phyloP scores from a whole-genome alignment of 2,797 vertebrate genomes.

The Gila robusta region DNA sequence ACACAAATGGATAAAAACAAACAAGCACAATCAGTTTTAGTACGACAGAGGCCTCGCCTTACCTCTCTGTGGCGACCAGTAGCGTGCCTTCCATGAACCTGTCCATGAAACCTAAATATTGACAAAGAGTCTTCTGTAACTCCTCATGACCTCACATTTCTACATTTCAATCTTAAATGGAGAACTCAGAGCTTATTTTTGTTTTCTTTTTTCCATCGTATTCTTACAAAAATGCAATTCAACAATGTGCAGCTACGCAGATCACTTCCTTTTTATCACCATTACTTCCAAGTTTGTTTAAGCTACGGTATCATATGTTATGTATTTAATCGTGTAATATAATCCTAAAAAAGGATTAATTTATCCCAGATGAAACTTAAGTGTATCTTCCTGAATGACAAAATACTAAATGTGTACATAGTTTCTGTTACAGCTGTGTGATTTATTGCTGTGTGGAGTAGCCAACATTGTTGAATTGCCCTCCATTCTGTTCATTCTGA shows the following conservation, averaged over 20 bases:
- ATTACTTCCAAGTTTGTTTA: conserved; percentile 19
- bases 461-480: conserved; percentile 70
- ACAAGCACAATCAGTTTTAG: conserved; percentile 38
- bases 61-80: conserved; percentile 43
- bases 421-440: conserved; percentile 45
- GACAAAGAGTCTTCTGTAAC: conserved; percentile 38
- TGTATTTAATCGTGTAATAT: conserved; percentile 69
- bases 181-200: conserved; percentile 31
- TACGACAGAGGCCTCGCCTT: conserved; percentile 10
- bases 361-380: conserved; percentile 68
- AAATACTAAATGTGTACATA: conserved; percentile 77
- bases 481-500: conserved; percentile 51
- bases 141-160: conserved; percentile 41
- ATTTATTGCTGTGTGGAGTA: conserved; percentile 45
- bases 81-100: conserved; percentile 39
- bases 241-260: conserved; percentile 56
- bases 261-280: conserved; percentile 19
- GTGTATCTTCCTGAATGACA: conserved; percentile 68
- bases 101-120: conserved; percentile 16
- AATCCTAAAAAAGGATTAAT: conserved; percentile 70
- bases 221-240: conserved; percentile 60
- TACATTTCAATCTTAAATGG: conserved; percentile 15
- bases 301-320: conserved; percentile 56
- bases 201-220: conserved; percentile 25
- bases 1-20: conserved; percentile 25